phyloP scores from a whole-genome alignment of 1,140 invertebrate species.

The Procambarus clarkii region DNA sequence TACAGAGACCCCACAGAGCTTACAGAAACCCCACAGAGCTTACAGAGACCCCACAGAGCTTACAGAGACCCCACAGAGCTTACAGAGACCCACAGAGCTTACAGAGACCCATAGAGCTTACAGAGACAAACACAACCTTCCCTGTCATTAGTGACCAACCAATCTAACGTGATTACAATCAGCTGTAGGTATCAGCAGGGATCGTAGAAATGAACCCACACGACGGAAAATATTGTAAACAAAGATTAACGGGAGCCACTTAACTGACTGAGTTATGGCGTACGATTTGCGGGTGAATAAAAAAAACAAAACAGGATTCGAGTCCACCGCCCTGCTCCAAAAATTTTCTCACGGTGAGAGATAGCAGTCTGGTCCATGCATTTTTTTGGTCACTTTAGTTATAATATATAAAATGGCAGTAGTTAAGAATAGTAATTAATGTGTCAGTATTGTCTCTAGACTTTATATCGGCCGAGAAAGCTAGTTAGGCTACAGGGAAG shows the following conservation, averaged over 20 bases:
- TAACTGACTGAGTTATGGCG: neutral
- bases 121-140: neutral
- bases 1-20: too few species aligned
- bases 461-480: too few species aligned
- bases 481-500: too few species aligned
- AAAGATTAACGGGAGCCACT: neutral
- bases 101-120: too few species aligned
- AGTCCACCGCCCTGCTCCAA: too few species aligned
- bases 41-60: neutral
- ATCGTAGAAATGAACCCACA: neutral
- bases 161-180: neutral
- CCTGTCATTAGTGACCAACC: neutral
- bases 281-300: neutral
- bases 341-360: neutral
- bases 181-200: neutral
- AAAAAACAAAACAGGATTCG: neutral
- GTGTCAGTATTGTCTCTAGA: too few species aligned
- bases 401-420: neutral
- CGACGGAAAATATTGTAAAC: neutral
- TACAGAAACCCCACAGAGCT: too few species aligned
- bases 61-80: too few species aligned
- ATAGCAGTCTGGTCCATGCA: neutral
- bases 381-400: neutral
- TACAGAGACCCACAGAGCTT: too few species aligned
- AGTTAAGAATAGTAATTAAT: too few species aligned